Base-by-base conservation (phyloP, 2,888 invertebrate species). In the Polyommatus icarus region DNA sequence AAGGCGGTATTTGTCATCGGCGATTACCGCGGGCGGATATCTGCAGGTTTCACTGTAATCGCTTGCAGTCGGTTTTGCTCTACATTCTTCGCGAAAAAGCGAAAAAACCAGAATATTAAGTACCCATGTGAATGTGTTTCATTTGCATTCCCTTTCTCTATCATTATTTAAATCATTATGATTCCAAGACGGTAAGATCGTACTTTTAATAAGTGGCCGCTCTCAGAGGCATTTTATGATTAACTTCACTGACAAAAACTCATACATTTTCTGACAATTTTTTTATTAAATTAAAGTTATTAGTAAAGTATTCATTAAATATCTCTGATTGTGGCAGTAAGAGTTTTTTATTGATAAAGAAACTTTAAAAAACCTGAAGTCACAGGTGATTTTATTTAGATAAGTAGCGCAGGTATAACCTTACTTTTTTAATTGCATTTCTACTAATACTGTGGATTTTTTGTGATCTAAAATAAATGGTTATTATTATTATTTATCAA, bases 31-130 rank as follows among this genome's bases (percentile, higher is more conserved):
- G n/a, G 4, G 15, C 57, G 57, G n/a, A 59, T 59, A 20, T 59
- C 20, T 59, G 59, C 59, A 59, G 20, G 18, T 59, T 59, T 59
- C 59, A 20, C 59, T 59, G 8, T 59, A 8, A 59, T 59, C 8
- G 20, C 20, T 1, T 20, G 59, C 20, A 59, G 59, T 20, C 20
- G 20, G 59, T 8, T 54, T 54, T 54, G 54, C 12, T 59, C 59
- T 59, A 59, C 59, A 59, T 59, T 59, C 59, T 59, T 59, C 5
- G 59, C n/a, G 59, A 59, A 59, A 59, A 59, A 59, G 59, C 8
- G 59, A 59, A 59, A 59, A 59, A 59, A 59, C 59, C n/a, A 59
- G 59, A 59, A 20, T 59, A 59, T 59, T 20, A 20, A 59, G 20
- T 54, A 54, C 54, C 18, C 18, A 18, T 18, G 54, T 54, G 54